Evolutionary conservation across 2,888 invertebrate genomes (phyloP).

Genomic region (Mesoligia furuncula): DNA sequence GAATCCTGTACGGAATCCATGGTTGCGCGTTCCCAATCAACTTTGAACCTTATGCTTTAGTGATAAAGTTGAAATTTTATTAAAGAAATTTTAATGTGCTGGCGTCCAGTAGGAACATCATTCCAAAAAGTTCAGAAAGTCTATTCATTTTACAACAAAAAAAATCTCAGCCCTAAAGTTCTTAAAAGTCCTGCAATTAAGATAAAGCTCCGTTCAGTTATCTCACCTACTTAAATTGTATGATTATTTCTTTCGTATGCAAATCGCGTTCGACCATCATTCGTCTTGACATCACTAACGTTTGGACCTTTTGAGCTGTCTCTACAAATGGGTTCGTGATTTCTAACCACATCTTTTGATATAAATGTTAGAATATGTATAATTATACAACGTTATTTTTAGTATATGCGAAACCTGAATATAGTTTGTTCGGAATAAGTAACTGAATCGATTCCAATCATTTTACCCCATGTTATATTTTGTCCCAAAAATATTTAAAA

Average conservation of each 20-base stretch:
- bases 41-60: too few species aligned
- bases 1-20: not conserved
- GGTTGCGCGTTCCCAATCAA: not conserved
- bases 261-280: constrained; percentile 75
- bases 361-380: not conserved
- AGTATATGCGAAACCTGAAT: too few species aligned
- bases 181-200: constrained; percentile 63
- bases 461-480: too few species aligned
- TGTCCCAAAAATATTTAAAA: too few species aligned
- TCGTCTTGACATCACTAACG: constrained; percentile 53
- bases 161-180: constrained; percentile 24
- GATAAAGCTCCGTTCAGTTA: constrained; percentile 62
- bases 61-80: too few species aligned
- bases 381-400: too few species aligned
- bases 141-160: constrained; percentile 11
- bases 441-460: too few species aligned
- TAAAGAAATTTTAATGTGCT: too few species aligned
- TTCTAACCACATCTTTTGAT: constrained; percentile 7
- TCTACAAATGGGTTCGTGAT: constrained; percentile 36
- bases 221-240: constrained; percentile 69
- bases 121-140: not conserved
- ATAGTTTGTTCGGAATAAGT: too few species aligned
- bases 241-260: constrained; percentile 75
- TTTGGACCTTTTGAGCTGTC: constrained; percentile 3
- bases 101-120: not conserved